phyloP scores from a whole-genome alignment of 2,888 invertebrate genomes.

The Leucophenga maculata region DNA sequence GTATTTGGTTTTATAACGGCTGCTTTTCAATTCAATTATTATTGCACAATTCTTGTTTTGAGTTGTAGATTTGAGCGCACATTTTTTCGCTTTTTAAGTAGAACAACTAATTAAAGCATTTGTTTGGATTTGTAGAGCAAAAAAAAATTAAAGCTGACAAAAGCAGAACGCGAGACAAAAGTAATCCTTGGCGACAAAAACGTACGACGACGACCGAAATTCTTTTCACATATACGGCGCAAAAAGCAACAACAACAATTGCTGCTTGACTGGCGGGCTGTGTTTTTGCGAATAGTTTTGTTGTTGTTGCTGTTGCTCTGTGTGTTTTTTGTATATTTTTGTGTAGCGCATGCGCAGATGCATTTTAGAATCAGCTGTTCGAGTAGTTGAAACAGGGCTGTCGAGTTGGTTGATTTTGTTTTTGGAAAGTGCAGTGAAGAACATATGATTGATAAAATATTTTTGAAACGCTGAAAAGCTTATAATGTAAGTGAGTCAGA shows the following conservation, averaged over 20 bases:
- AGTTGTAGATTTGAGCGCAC: not conserved
- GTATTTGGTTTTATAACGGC: slow-evolving; percentile 15
- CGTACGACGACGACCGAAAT: slow-evolving; percentile 8
- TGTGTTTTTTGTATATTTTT: slow-evolving; percentile 7
- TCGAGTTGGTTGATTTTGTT: not conserved
- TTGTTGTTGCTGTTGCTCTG: slow-evolving; percentile 4
- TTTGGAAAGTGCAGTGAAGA: too few species aligned
- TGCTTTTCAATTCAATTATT: slow-evolving; percentile 24
- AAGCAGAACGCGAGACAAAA: not conserved
- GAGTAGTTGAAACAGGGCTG: not conserved
- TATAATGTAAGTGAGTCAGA: too few species aligned
- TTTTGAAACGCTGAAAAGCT: too few species aligned
- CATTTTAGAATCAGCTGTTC: not conserved
- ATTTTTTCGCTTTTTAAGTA: not conserved
- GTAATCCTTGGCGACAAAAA: slow-evolving; percentile 10
- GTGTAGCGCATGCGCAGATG: slow-evolving; percentile 16
- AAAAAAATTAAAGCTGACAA: not conserved
- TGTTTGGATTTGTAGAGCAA: not conserved
- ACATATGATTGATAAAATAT: too few species aligned
- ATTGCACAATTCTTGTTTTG: not conserved
- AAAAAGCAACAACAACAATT: not conserved
- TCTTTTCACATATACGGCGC: slow-evolving; percentile 10
- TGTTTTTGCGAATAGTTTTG: not conserved
- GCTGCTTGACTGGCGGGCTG: not conserved
- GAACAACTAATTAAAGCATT: not conserved